Evolutionary conservation across 2,888 invertebrate genomes (phyloP).

Genomic region (Tiliacea citrago): DNA sequence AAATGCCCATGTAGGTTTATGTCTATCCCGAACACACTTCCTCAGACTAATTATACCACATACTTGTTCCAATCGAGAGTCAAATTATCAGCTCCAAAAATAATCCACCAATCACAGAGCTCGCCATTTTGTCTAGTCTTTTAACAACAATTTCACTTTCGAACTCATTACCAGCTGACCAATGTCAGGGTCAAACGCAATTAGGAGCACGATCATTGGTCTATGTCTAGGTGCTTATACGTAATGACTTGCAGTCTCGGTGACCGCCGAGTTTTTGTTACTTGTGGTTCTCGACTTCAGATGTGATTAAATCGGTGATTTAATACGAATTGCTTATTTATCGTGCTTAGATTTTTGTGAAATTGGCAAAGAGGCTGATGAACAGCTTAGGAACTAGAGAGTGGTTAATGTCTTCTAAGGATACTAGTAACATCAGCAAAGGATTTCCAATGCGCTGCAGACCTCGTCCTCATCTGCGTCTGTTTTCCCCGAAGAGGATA

Average conservation of each 20-base stretch:
- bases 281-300: neutral
- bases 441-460: too few relatives aligned
- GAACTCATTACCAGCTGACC: constrained; percentile 18
- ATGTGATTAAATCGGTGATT: neutral
- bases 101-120: neutral
- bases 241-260: constrained; percentile 36
- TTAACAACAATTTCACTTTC: constrained; percentile 29
- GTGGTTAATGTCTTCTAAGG: neutral
- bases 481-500: too few relatives aligned
- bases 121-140: neutral
- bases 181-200: constrained; percentile 34
- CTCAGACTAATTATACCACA: too few relatives aligned
- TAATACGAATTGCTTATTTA: neutral
- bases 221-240: constrained; percentile 14
- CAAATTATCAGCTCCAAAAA: neutral
- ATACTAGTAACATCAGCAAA: neutral
- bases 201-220: neutral
- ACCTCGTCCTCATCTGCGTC: too few relatives aligned
- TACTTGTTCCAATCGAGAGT: neutral
- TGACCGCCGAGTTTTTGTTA: constrained; percentile 28
- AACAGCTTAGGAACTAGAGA: neutral
- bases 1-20: too few relatives aligned
- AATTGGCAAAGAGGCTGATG: neutral
- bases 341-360: neutral
- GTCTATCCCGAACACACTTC: too few relatives aligned